Evolutionary conservation across 2,113 vertebrate genomes (phyloP).

Genomic region (Tenebrosternarchus preto): DNA sequence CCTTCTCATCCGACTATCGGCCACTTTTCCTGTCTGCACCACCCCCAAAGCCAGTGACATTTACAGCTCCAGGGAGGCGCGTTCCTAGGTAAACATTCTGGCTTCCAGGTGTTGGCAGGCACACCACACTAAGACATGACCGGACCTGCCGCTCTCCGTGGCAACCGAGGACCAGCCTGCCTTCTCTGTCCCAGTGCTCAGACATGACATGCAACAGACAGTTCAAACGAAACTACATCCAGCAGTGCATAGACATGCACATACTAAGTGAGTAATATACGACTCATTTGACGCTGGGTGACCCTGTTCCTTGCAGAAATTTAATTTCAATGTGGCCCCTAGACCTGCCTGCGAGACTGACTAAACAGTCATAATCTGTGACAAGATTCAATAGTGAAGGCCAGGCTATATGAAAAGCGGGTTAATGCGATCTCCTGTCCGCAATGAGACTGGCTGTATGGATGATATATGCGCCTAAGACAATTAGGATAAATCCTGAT

Average conservation of each 20-base stretch:
- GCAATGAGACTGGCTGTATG: background rate
- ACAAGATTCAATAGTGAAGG: background rate
- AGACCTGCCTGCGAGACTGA: background rate
- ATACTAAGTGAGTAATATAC: background rate
- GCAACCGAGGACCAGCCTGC: conserved; percentile 58
- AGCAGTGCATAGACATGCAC: background rate
- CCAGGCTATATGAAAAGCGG: background rate
- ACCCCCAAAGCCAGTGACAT: conserved; percentile 48
- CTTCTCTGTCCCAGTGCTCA: conserved; percentile 12
- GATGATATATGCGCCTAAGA: background rate
- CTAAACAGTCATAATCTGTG: background rate
- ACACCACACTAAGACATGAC: conserved; percentile 78
- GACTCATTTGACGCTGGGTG: background rate
- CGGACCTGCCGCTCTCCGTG: conserved; percentile 75
- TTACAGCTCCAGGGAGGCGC: conserved; percentile 60
- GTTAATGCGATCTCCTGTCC: background rate
- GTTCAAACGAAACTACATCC: background rate
- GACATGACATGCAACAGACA: conserved; percentile 14
- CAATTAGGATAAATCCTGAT: conserved; percentile 54
- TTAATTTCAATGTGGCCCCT: no score
- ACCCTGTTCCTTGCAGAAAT: background rate
- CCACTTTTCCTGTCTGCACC: background rate
- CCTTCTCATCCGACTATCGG: background rate
- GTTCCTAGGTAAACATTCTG: conserved; percentile 71
- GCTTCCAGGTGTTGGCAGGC: conserved; percentile 74